Percentiles rank a stretch among this genome's conserved stretches.
phyloP scores from a whole-genome alignment of 2,113 vertebrate genomes.

The Pterocles orientalis region DNA sequence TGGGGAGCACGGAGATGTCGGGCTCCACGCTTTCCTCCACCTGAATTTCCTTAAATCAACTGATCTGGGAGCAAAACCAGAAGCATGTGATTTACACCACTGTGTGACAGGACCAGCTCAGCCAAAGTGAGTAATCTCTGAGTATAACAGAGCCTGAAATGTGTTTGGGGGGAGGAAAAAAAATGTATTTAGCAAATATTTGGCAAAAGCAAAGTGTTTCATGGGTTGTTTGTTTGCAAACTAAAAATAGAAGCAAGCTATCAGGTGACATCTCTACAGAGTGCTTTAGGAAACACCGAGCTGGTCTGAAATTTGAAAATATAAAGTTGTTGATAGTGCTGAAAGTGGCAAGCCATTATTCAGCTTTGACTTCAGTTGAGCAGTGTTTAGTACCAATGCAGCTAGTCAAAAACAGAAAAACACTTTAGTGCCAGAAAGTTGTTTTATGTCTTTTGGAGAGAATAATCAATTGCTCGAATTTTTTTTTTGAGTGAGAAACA shows the following conservation, averaged over 20 bases:
- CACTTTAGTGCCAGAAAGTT: background rate
- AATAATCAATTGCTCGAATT: fast-evolving
- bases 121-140: background rate
- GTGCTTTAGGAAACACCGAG: background rate
- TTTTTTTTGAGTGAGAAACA: background rate
- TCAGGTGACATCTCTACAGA: background rate
- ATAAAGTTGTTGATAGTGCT: background rate
- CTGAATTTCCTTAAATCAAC: background rate
- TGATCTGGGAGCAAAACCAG: background rate
- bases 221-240: background rate
- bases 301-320: background rate
- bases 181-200: background rate
- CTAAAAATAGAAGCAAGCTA: background rate
- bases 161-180: background rate
- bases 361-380: background rate
- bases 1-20: fast-evolving
- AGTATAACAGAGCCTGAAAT: background rate
- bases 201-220: background rate
- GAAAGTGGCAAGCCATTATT: background rate
- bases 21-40: background rate
- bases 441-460: background rate
- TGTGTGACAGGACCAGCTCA: background rate
- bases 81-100: background rate
- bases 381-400: background rate
- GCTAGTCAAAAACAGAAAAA: background rate